Percentiles rank a stretch among this genome's conserved stretches.
These are phyloP conservation scores for Volucella inflata DNA, from an alignment of 2,888 invertebrate genomes.

Conservation along the genomic window DNA sequence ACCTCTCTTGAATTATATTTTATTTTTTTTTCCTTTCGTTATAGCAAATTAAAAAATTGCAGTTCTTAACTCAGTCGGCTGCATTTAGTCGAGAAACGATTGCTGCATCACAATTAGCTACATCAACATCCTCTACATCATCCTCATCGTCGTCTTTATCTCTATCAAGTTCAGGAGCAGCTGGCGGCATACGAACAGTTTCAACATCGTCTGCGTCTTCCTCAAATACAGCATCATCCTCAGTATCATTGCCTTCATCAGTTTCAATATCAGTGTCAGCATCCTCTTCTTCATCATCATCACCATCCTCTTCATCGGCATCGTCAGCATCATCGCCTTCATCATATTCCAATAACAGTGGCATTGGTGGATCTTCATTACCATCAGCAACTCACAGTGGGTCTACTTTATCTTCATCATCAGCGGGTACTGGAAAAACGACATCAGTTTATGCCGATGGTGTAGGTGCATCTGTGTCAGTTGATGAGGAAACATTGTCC, in stretches of 20 bases:
- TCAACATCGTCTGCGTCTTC: constrained; percentile 70
- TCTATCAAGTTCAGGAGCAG: constrained; percentile 54
- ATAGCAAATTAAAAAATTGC: constrained; percentile 84
- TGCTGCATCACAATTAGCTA: constrained; percentile 83
- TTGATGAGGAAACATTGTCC: constrained; percentile 83
- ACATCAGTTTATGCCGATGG: constrained; percentile 63
- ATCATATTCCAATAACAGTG: constrained; percentile 59
- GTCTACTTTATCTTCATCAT: constrained; percentile 66
- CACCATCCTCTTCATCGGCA: constrained; percentile 42
- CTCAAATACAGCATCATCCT: constrained; percentile 76
- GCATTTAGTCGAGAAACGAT: constrained; percentile 83
- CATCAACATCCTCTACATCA: constrained; percentile 80
- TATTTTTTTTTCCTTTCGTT: constrained; percentile 39
- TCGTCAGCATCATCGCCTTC: constrained; percentile 32
- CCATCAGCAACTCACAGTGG: constrained; percentile 59
- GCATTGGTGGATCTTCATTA: constrained; percentile 47
- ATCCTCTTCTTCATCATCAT: constrained; percentile 44
- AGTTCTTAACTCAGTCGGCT: constrained; percentile 83
- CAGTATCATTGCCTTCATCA: constrained; percentile 74
- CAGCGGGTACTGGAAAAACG: constrained; percentile 63
- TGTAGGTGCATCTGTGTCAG: constrained; percentile 78
- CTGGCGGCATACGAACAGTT: constrained; percentile 50
- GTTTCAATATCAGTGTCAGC: constrained; percentile 68
- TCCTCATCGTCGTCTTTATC: constrained; percentile 74
- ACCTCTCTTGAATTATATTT: constrained; percentile 1